Evolutionary conservation across 2,888 invertebrate species (phyloP), one percentile per base, ranked within the genome.

Genomic region (Athalia cordata): DNA sequence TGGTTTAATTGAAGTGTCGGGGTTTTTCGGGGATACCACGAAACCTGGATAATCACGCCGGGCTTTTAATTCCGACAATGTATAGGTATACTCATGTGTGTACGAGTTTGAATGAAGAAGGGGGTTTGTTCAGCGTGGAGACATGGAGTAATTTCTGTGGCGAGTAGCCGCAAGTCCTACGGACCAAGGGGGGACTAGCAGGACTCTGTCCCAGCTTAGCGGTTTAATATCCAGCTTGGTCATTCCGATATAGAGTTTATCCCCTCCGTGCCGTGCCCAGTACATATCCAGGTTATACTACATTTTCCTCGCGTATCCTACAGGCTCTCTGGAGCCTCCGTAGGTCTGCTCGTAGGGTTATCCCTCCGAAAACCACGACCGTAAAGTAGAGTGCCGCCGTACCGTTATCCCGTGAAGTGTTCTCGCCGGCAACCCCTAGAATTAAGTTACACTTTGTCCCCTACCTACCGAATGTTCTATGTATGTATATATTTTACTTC

Each of bases 201-300:
- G 72, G 59, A 72, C 72, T 72, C 72, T 72, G 72, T 72, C 72
- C 72, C 59, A 29, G 72, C 72, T 72, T 72, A 80, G 67, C 76
- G 81, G 81, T 81, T 83, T 83, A 83, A 83, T 82, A 83, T 81
- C 82, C 77, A 79, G 79, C 78, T 81, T 78, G 79, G 79, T 77
- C 79, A 77, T 83, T 81, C 76, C 79, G 79, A 81, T 81, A 81
- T 78, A 80, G 72, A 72, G 72, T 72, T 72, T 72, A 72, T 72
- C 72, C 72, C 72, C 72, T 45, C 55, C 45, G 55, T 55, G 29
- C 29, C 45, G 43, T 50, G 9, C 68, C 55, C 3, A 13, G 62
- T 15, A 8, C 62, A 7, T 15, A 8, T 62, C n/a, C 13, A 62
- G 13, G 62, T n/a, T 8, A 8, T n/a, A 62, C 15, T 45, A 11